These are phyloP conservation scores for Machimus rusticus DNA, from an alignment of 2,888 invertebrate genomes.

Conservation along the genomic window DNA sequence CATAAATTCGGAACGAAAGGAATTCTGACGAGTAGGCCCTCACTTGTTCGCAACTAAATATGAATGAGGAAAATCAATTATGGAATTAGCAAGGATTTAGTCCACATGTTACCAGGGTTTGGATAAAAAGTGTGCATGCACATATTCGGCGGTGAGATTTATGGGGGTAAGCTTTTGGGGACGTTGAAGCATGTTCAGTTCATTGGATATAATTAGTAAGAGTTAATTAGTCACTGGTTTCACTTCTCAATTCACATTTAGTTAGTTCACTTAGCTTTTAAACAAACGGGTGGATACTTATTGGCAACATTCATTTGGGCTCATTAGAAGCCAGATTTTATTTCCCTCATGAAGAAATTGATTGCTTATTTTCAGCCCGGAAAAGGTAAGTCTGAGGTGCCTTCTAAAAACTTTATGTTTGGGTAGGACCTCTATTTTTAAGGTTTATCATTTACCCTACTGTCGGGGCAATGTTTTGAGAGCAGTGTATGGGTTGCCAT, in stretches of 20 bases:
- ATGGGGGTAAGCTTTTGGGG: not conserved
- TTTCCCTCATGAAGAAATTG: not conserved
- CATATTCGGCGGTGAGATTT: not conserved
- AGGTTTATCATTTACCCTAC: too few relatives aligned
- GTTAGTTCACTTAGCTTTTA: not conserved
- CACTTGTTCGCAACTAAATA: not conserved
- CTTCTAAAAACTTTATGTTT: too few relatives aligned
- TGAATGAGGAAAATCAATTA: slow-evolving; percentile 39
- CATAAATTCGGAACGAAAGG: not conserved
- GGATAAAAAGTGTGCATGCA: not conserved
- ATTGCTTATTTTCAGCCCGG: not conserved
- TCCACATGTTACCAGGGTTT: slow-evolving; percentile 13
- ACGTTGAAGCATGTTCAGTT: not conserved
- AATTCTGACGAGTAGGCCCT: not conserved
- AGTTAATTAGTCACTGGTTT: not conserved
- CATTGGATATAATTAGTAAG: not conserved
- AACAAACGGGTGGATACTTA: not conserved
- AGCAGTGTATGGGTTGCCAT: too few relatives aligned
- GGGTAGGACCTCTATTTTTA: too few relatives aligned
- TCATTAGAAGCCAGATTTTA: not conserved
- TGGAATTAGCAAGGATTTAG: slow-evolving; percentile 31
- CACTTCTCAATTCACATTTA: not conserved
- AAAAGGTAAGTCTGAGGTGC: not conserved
- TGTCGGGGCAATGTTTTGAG: too few relatives aligned
- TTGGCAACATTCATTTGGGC: not conserved